Evolutionary conservation across 2,888 invertebrate species (phyloP).

Genomic region (Globia sparganii): DNA sequence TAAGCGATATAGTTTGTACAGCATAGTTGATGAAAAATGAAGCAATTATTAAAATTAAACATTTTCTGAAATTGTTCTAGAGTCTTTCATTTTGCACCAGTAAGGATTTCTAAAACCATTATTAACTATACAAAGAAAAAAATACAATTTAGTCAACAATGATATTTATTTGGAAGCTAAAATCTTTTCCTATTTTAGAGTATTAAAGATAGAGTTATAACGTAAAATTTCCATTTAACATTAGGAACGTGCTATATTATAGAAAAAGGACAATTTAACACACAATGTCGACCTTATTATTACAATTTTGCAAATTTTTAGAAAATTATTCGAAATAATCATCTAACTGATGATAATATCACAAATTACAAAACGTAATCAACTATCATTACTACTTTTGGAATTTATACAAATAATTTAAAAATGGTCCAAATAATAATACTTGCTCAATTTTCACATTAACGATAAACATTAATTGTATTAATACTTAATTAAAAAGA

Average conservation of each 20-base stretch:
- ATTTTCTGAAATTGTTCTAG: slow-evolving; percentile 87
- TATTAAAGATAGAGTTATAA: slow-evolving; percentile 82
- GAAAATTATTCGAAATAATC: slow-evolving; percentile 68
- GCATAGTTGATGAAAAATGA: slow-evolving; percentile 89
- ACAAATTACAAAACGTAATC: slow-evolving; percentile 66
- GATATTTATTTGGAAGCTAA: slow-evolving; percentile 89
- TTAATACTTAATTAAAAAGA: slow-evolving; percentile 74
- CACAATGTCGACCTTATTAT: slow-evolving; percentile 63
- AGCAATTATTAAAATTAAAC: slow-evolving; percentile 91
- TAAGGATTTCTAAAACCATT: not conserved
- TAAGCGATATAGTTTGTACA: slow-evolving; percentile 90
- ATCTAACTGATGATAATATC: slow-evolving; percentile 66
- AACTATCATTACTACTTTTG: slow-evolving; percentile 53
- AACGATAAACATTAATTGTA: slow-evolving; percentile 72
- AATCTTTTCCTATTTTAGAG: slow-evolving; percentile 79
- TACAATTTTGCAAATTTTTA: slow-evolving; percentile 59
- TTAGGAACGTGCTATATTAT: slow-evolving; percentile 78
- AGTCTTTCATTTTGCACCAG: slow-evolving; percentile 63
- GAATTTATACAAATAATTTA: slow-evolving; percentile 73
- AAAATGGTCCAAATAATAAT: slow-evolving; percentile 82
- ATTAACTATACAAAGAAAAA: slow-evolving; percentile 41
- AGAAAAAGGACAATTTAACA: slow-evolving; percentile 67
- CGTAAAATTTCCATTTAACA: slow-evolving; percentile 79
- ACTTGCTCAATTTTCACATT: slow-evolving; percentile 80
- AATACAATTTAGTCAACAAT: slow-evolving; percentile 84